phyloP scores from a whole-genome alignment of 1,140 invertebrate species.

The Temnothorax longispinosus region DNA sequence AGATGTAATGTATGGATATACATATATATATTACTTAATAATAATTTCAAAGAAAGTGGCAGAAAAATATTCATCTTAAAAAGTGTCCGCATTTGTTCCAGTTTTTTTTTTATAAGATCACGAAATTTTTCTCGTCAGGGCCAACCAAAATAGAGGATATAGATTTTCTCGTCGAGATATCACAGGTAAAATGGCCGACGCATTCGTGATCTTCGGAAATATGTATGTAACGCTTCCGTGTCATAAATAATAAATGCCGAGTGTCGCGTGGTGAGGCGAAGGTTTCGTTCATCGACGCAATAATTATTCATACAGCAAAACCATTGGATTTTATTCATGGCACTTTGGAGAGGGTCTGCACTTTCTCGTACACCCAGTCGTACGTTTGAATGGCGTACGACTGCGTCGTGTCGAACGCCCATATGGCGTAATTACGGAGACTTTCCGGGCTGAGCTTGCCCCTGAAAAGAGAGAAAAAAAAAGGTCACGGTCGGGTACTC shows the following conservation, averaged over 20 bases:
- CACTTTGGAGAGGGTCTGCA: conserved; percentile 89
- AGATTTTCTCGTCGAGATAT: conserved; percentile 78
- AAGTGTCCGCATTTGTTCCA: background rate
- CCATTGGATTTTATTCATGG: conserved; percentile 84
- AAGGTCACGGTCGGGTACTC: background rate
- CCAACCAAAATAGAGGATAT: conserved; percentile 60
- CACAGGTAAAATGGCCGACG: conserved; percentile 83
- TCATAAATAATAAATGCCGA: conserved; percentile 80
- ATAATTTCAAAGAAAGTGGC: conserved; percentile 60
- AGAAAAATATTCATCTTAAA: conserved; percentile 57
- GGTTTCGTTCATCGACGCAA: conserved; percentile 62
- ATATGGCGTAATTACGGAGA: conserved; percentile 88
- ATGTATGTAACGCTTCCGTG: conserved; percentile 70
- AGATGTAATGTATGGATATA: background rate
- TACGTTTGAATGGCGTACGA: conserved; percentile 88
- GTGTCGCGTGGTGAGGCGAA: conserved; percentile 62
- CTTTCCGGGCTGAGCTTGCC: conserved; percentile 91
- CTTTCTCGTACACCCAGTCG: conserved; percentile 91
- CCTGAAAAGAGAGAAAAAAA: conserved; percentile 85
- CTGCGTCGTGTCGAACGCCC: conserved; percentile 89
- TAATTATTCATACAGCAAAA: conserved; percentile 33
- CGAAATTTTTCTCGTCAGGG: conserved; percentile 53
- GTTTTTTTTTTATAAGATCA: conserved; percentile 21
- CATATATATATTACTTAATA: conserved; percentile 65
- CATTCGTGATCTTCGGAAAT: conserved; percentile 76